Conservation (phyloP, 1,140 invertebrate genomes). For the Aricia agestis region DNA sequence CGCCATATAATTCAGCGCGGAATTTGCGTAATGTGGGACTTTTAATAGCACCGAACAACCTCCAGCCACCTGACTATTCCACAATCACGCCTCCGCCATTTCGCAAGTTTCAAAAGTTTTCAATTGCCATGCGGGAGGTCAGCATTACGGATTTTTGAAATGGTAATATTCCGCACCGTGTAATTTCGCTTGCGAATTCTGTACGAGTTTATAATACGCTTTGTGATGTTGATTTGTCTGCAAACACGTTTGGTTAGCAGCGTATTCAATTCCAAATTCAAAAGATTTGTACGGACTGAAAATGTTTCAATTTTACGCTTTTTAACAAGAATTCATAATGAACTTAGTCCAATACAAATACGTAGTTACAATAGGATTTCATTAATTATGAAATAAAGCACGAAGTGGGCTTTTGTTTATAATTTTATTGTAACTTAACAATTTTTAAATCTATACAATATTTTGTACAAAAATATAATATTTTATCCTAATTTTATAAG, state of each 20-base stretch:
- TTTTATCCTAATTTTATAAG: no score
- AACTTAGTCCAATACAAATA: no score
- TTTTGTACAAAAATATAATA: no score
- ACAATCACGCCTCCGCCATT: conserved; percentile 48
- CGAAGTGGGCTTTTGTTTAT: no score
- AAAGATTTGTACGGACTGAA: not conserved
- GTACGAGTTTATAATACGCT: conserved; percentile 3
- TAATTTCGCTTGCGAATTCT: conserved; percentile 16
- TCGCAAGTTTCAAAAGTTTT: conserved; percentile 58
- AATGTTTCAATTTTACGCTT: no score
- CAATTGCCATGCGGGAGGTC: conserved; percentile 36
- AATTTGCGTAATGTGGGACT: conserved; percentile 39
- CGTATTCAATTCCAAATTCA: not conserved
- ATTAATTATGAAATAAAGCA: no score
- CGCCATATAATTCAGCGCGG: not conserved
- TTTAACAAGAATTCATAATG: no score
- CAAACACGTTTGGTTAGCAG: not conserved
- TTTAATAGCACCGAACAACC: conserved; percentile 59
- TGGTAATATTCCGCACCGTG: conserved; percentile 5
- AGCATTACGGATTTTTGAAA: conserved; percentile 6
- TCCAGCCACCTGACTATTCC: conserved; percentile 40
- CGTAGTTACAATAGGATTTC: no score
- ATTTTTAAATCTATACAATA: no score
- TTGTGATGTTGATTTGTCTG: not conserved
- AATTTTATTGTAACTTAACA: no score